Evolutionary conservation across 35 echinoderm and acorn worm genomes (phyloP).

Genomic region (Ptychodera flava): DNA sequence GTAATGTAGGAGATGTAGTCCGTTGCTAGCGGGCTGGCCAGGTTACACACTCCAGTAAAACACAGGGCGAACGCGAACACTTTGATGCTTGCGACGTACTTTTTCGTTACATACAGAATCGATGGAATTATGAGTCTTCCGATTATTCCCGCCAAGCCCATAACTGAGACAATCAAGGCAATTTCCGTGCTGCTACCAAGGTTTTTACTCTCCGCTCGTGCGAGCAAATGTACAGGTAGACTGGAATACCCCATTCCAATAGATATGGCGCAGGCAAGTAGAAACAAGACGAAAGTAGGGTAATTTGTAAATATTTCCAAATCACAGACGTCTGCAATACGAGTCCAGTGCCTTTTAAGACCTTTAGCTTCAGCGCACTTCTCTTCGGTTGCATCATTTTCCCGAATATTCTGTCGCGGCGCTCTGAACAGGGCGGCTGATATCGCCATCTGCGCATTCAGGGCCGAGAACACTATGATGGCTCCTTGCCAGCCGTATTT

Average conservation of each 20-base stretch:
- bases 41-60: not conserved
- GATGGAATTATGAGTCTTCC: conserved; percentile 13
- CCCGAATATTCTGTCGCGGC: not conserved
- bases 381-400: conserved; percentile 15
- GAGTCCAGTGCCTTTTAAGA: not conserved
- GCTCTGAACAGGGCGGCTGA: conserved; percentile 14
- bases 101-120: conserved; percentile 21
- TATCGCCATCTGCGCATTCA: conserved; percentile 9
- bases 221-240: conserved; percentile 18
- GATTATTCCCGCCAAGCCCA: conserved; percentile 44
- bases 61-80: conserved; percentile 18
- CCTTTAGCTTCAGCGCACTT: not conserved
- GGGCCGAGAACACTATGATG: conserved; percentile 21
- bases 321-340: not conserved
- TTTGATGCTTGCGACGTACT: conserved; percentile 9
- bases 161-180: conserved; percentile 34
- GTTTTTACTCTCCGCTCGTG: conserved; percentile 21
- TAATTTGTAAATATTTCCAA: not conserved
- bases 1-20: conserved; percentile 9
- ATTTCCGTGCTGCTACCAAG: conserved; percentile 23
- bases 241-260: conserved; percentile 32
- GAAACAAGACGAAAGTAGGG: not conserved
- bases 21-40: conserved; percentile 32
- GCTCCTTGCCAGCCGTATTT: conserved; percentile 54
- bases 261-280: too few species aligned